These are phyloP conservation scores for Actinia tenebrosa DNA, from an alignment of 64 coral and sea anemone species.

Conservation along the genomic window DNA sequence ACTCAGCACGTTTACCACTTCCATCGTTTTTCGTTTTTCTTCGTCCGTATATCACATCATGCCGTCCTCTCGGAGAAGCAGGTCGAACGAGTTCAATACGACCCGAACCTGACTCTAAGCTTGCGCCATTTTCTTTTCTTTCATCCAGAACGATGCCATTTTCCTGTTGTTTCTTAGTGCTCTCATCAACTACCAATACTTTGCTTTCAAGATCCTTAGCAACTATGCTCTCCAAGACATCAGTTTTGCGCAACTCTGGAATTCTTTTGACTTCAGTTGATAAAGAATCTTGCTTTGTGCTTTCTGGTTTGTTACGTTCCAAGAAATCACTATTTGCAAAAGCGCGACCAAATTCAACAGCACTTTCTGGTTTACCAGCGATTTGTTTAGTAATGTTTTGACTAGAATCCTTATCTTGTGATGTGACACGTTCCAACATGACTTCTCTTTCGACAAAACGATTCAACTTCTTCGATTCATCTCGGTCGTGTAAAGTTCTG, in stretches of 20 bases:
- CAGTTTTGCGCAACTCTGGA: not conserved
- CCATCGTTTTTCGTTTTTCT: constrained; percentile 1
- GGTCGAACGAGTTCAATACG: not conserved
- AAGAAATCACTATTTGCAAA: not conserved
- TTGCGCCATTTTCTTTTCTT: not conserved
- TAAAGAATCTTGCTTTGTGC: not conserved
- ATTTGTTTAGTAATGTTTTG: not conserved
- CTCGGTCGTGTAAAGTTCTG: not conserved
- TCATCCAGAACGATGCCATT: not conserved
- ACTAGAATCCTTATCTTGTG: not conserved
- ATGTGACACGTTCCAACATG: not conserved
- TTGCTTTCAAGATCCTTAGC: not conserved
- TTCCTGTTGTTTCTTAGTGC: not conserved
- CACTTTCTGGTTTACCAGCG: not conserved
- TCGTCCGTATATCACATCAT: not conserved
- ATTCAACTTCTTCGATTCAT: not conserved
- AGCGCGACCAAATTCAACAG: not conserved
- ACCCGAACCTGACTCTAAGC: not conserved
- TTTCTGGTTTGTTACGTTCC: not conserved
- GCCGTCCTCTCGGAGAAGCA: not conserved
- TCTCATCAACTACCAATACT: not conserved
- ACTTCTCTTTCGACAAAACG: not conserved
- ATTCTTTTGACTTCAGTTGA: not conserved
- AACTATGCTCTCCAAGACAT: not conserved
- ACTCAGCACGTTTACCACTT: not conserved